phyloP scores from a whole-genome alignment of 2,113 vertebrate genomes.

The Mirza zaza region DNA sequence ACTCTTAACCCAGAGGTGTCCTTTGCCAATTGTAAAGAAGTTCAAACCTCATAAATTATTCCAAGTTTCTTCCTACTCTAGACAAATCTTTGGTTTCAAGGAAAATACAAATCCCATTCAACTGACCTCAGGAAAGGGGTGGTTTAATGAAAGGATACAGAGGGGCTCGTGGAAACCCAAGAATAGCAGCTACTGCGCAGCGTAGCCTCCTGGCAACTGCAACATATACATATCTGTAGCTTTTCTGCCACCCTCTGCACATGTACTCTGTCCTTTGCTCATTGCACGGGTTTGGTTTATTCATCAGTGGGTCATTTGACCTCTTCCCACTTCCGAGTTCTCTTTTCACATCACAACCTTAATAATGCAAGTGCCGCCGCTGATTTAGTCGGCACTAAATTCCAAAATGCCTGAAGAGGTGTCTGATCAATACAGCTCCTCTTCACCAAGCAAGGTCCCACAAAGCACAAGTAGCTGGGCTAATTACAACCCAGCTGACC shows the following conservation, averaged over 20 bases:
- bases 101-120: conserved; percentile 31
- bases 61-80: conserved; percentile 3
- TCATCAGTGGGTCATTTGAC: neutral
- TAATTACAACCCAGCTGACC: neutral
- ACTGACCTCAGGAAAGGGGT: neutral
- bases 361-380: neutral
- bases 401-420: neutral
- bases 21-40: conserved; percentile 13
- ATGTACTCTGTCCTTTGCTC: neutral
- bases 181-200: neutral
- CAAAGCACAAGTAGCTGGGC: neutral
- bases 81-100: conserved; percentile 52
- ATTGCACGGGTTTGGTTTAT: neutral
- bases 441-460: neutral
- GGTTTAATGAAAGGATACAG: neutral
- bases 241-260: neutral
- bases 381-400: neutral
- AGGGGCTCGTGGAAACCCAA: neutral
- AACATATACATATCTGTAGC: no score
- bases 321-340: neutral
- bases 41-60: conserved; percentile 3
- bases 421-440: neutral
- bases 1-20: neutral
- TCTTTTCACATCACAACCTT: neutral
- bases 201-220: neutral